Conservation (phyloP, 1,140 invertebrate genomes). For the Pygmarrhopalites habei region DNA sequence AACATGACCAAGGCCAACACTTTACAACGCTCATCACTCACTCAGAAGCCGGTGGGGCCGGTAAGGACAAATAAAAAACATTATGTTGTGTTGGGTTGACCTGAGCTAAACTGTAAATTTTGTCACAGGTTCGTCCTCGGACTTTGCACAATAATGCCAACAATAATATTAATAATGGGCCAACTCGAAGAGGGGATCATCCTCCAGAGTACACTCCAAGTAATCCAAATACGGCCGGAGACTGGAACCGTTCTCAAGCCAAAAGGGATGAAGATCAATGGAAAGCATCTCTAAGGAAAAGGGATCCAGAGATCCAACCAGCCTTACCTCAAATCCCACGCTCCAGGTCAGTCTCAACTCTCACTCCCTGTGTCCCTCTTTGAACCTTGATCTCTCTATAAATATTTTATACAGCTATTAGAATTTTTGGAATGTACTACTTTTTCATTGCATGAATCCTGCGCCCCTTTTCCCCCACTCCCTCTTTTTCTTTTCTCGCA, state of each 20-base stretch:
- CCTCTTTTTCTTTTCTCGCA: slow-evolving; percentile 25
- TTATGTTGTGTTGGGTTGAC: too few relatives aligned
- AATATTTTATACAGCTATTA: neutral
- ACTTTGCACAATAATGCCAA: slow-evolving; percentile 17
- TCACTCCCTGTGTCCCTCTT: neutral
- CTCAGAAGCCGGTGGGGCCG: slow-evolving; percentile 28
- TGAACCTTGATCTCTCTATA: neutral
- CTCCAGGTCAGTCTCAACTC: slow-evolving; percentile 3
- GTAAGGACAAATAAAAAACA: too few relatives aligned
- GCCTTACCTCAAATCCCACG: slow-evolving; percentile 47
- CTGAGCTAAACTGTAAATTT: too few relatives aligned
- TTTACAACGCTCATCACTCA: slow-evolving; percentile 13
- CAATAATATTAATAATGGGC: slow-evolving; percentile 21
- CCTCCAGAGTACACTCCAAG: slow-evolving; percentile 22
- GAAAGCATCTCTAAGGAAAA: slow-evolving; percentile 53
- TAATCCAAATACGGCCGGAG: slow-evolving; percentile 33
- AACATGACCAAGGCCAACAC: slow-evolving; percentile 17
- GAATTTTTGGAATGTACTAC: neutral
- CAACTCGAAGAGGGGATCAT: neutral
- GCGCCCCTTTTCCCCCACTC: slow-evolving; percentile 21
- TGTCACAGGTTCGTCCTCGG: too few relatives aligned
- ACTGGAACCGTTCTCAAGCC: slow-evolving; percentile 11
- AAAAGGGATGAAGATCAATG: slow-evolving; percentile 47
- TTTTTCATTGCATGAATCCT: neutral
- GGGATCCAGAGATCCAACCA: slow-evolving; percentile 59